Evolutionary conservation across 2,888 invertebrate genomes (phyloP), one percentile per base, ranked within the genome.

Genomic region (Drosophila greeni): DNA sequence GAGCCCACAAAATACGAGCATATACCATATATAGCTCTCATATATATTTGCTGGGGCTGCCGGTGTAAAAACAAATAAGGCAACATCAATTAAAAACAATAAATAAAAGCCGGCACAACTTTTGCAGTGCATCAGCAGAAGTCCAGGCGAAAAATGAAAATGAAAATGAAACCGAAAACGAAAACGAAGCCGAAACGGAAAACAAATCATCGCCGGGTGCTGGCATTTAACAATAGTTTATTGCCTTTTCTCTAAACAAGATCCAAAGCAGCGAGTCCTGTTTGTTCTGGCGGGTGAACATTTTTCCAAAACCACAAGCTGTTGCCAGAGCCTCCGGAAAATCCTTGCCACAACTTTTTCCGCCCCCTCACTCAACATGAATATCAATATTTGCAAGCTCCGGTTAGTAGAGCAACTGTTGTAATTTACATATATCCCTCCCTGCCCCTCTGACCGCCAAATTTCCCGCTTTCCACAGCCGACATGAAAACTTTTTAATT

Each of bases 321-420:
- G 72, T 72, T 79, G 64, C 74, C 72, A 34, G 34, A 65, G 49
- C 60, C 62, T n/a, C 18, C 23, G 31, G 26, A 36, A 59, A 58
- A 48, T 26, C 20, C 24, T 20, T 43, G 66, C 71, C 58, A 47
- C 47, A 79, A 71, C 49, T 75, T 71, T 49, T 73, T 39, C 42
- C 42, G 31, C 51, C 61, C 52, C 57, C 48, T 49, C 29, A 6
- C 56, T 23, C 36, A 39, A 20, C 71, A 73, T 59, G 78, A 73
- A 82, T 70, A 74, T 83, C 82, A 78, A 83, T 81, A 82, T 80
- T 78, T 78, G 84, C 69, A 58, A 76, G 73, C 75, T 61, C 29
- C 64, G 61, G 73, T 68, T 79, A 58, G 73, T 60, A 51, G 51
- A 60, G 66, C 70, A 79, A 79, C 74, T 70, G 77, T 58, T 76